These are phyloP conservation scores for Himalopsyche anomala DNA, from an alignment of 2,888 invertebrate genomes.

Conservation along the genomic window DNA sequence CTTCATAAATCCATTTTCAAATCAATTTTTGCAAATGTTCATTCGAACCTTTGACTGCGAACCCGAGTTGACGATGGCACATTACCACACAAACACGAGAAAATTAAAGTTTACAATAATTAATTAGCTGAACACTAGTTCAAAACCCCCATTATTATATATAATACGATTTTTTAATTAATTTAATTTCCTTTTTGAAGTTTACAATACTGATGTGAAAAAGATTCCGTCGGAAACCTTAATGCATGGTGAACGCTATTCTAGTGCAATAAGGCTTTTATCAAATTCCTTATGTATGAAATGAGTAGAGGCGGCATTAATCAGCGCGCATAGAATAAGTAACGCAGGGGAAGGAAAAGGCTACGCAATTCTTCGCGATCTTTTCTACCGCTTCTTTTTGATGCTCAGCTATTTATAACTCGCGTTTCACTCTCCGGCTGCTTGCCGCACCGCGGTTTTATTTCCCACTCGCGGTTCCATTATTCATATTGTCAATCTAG, in stretches of 20 bases:
- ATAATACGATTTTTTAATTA: too few relatives aligned
- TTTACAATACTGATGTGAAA: conserved; percentile 8
- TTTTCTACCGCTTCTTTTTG: conserved; percentile 33
- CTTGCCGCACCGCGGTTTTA: conserved; percentile 32
- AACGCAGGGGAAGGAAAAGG: neutral
- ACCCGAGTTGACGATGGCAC: too few relatives aligned
- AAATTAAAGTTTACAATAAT: too few relatives aligned
- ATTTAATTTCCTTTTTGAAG: neutral
- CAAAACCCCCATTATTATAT: too few relatives aligned
- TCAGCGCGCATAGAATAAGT: conserved; percentile 19
- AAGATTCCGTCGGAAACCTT: conserved; percentile 11
- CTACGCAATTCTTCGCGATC: neutral
- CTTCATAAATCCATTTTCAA: too few relatives aligned
- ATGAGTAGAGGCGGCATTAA: conserved; percentile 33
- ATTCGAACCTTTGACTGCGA: too few relatives aligned
- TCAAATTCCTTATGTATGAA: conserved; percentile 29
- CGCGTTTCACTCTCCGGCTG: conserved; percentile 5
- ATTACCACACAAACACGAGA: too few relatives aligned
- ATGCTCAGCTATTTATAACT: conserved; percentile 35
- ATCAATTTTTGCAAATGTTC: too few relatives aligned
- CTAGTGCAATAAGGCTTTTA: conserved; percentile 35
- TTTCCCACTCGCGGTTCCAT: conserved; percentile 38
- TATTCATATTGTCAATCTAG: conserved; percentile 42
- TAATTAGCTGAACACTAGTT: too few relatives aligned
- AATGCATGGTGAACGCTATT: conserved; percentile 22